Base-by-base conservation (phyloP, 2,113 vertebrate species). In the Prochilodus magdalenae region DNA sequence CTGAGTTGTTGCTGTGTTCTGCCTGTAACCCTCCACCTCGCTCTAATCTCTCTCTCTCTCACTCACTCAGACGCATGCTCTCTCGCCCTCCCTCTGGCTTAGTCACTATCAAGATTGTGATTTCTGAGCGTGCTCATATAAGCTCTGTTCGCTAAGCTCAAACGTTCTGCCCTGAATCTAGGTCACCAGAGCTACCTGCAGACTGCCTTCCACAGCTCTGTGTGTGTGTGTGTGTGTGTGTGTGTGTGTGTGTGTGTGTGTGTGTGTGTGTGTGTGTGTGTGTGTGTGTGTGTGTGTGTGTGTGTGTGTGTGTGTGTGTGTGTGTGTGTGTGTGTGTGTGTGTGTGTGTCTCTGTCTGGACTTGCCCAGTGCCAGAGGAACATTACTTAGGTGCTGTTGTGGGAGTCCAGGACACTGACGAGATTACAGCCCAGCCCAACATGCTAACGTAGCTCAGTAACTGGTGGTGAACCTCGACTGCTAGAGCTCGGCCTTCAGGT, bases 101-200 rank as follows among this genome's bases (percentile, higher is more conserved):
- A 60, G 4, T 60, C n/a, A 12, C 1, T 24, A 11, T 60, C 22
- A 60, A 26, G 57, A 26, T 26, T 60, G n/a, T 60, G 57, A 26
- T 60, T 12, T 5, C 55, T 20, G 11, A 18, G 10, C 20, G 11
- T 2, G 14, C 3, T 60, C n/a, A 60, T 10, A 60, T 60, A 12
- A 60, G 57, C 57, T 60, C n/a, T 60, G 57, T 60, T 60, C 57
- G 4, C 57, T 60, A 60, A 60, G 57, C 57, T 60, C 57, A 60
- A 26, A 20, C 65, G 20, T n/a, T 44, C 36, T 40, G 3, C 3
- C 30, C 11, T 40, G 66, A 44, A 70, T 44, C 36, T 70, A 24
- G 66, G 36, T 70, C 36, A 44, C 33, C 7, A 24, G 40, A 62
- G 27, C 59, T 65, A 59, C 67, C 26, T 57, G 26, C 71, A 12